Conservation (phyloP, 2,888 invertebrate species). For the Poecilus cupreus region DNA sequence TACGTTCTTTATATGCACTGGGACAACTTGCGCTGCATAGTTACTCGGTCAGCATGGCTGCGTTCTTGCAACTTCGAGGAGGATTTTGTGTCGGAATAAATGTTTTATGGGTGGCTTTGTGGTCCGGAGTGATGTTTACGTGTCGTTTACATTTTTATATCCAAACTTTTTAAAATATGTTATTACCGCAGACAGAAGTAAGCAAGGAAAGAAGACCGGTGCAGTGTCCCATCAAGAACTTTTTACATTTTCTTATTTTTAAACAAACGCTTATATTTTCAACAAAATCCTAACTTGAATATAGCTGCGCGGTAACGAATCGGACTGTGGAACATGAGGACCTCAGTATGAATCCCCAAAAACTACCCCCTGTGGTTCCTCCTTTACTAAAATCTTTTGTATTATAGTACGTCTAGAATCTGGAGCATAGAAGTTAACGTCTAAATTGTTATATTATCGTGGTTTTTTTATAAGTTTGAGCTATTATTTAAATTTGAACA, state of each 20-base stretch:
- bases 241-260: not conserved
- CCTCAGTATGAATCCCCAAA: too few species aligned
- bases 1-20: conserved; percentile 56
- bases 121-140: conserved; percentile 26
- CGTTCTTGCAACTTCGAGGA: not conserved
- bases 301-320: too few species aligned
- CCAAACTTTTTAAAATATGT: conserved; percentile 39
- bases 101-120: conserved; percentile 36
- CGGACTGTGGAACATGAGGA: too few species aligned
- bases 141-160: conserved; percentile 40
- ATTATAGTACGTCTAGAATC: too few species aligned
- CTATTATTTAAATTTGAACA: too few species aligned
- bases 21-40: conserved; percentile 28
- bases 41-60: conserved; percentile 18
- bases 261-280: not conserved
- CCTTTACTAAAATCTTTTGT: too few species aligned
- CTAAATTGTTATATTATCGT: too few species aligned
- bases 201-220: conserved; percentile 9
- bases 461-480: too few species aligned
- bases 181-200: conserved; percentile 23
- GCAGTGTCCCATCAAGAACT: conserved; percentile 8
- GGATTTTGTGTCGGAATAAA: conserved; percentile 1
- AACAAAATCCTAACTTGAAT: too few species aligned
- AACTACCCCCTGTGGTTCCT: too few species aligned
- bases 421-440: too few species aligned